Percentiles rank a stretch among this genome's conserved stretches.
These are phyloP conservation scores for Emydura subglobosa DNA, from an alignment of 2,113 vertebrate species.

Conservation along the genomic window DNA sequence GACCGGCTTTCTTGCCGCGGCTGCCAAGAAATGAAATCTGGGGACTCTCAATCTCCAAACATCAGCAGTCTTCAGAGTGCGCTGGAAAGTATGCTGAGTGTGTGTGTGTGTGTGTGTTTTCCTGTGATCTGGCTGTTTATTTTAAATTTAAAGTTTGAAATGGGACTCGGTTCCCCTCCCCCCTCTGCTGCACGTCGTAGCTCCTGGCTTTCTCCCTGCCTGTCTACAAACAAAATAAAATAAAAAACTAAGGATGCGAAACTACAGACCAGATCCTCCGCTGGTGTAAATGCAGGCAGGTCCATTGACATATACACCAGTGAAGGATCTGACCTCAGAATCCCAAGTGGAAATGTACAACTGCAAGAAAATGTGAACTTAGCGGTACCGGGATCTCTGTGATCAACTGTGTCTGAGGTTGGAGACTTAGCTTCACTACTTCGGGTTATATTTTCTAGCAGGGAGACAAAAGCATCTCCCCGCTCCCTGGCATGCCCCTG, in stretches of 20 bases:
- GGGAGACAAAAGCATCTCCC: not conserved
- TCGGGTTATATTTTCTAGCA: not conserved
- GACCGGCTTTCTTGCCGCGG: slow-evolving; percentile 28
- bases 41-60: slow-evolving; percentile 62
- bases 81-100: slow-evolving; percentile 45
- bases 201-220: not conserved
- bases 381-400: not conserved
- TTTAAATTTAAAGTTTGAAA: slow-evolving; percentile 34
- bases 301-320: not conserved
- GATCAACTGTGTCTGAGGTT: rapidly evolving
- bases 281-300: rapidly evolving
- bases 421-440: not conserved
- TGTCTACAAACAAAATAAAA: not conserved
- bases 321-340: not conserved
- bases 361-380: not conserved
- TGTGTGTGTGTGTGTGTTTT: not conserved
- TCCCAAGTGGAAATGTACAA: rapidly evolving
- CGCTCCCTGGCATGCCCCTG: not conserved
- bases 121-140: slow-evolving; percentile 39
- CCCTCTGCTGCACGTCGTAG: not conserved
- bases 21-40: slow-evolving; percentile 62
- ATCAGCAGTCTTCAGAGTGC: slow-evolving; percentile 51
- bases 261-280: not conserved
- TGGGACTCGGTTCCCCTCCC: not conserved
- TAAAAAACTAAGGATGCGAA: not conserved